Evolutionary conservation across 2,797 vertebrate species (phyloP), one percentile per base, ranked within the genome.

Genomic region (Cheirogaleus major): DNA sequence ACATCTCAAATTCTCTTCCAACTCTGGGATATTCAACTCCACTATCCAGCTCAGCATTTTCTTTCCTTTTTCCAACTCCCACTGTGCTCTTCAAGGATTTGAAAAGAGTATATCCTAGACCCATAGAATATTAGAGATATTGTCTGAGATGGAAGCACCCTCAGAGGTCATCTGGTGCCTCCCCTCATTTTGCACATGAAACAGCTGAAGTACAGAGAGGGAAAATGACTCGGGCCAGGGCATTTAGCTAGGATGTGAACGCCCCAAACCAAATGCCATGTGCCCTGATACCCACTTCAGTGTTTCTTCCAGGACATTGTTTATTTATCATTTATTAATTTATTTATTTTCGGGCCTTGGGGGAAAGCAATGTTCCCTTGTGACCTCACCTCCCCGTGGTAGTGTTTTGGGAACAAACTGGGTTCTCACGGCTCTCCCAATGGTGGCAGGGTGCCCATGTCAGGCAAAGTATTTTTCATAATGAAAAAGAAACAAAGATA

Each of bases 371-470:
- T 93, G 75, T 87, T 97, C 86, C 38, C 72, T 79, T 69, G 52
- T 97, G 98, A 98, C 86, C 96, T 97, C 96, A 95, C 35, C 87
- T 94, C 92, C 89, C 6, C 0, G 20, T 69, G 93, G 87, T 78
- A 97, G 80, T 97, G 95, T 95, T 97, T 90, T 97, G 97, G 88
- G 89, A 98, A 98, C 93, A 95, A 95, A 95, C 45, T 95, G 57
- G 83, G 93, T 97, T 98, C 97, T 97, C 97, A 98, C 93, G 67
- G 89, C 97, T 94, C 96, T 96, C 76, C 97, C 95, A 98, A 96
- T 96, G 89, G 95, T 98, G 97, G 98, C 97, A 96, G 57, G 80
- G 91, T 98, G 97, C 98, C 97, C 97, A 76, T 73, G 32, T 94
- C 61, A 75, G 83, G 95, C 70, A 97, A 97, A n/a, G 93, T 96